phyloP scores from a whole-genome alignment of 2,113 vertebrate genomes.

The Fulica atra region DNA sequence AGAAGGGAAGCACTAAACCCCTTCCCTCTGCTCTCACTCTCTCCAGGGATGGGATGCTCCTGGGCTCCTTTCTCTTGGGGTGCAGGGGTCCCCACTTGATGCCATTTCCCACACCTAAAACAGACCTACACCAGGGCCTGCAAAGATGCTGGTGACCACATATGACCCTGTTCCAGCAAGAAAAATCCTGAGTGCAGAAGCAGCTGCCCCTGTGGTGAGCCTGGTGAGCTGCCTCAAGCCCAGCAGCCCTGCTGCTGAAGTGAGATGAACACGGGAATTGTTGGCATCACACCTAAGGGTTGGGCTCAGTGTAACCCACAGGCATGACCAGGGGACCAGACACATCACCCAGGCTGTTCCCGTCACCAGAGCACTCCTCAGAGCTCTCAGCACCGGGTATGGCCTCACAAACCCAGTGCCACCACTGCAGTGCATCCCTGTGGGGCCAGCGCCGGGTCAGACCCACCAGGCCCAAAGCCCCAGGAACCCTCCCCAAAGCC shows the following conservation, averaged over 20 bases:
- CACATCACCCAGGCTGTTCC: neutral
- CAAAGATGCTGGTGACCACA: neutral
- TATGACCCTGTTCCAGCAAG: neutral
- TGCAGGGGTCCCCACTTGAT: neutral
- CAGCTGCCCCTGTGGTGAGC: fast-evolving
- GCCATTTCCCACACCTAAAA: neutral
- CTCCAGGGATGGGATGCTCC: neutral
- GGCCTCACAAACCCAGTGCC: fast-evolving
- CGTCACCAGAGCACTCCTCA: fast-evolving
- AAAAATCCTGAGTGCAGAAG: neutral
- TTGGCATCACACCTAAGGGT: fast-evolving
- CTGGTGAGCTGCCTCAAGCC: too few relatives aligned
- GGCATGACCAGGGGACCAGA: fast-evolving
- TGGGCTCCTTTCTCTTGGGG: too few relatives aligned
- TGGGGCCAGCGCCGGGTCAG: fast-evolving
- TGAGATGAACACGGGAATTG: neutral
- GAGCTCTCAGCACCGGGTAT: too few relatives aligned
- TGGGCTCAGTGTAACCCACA: too few relatives aligned
- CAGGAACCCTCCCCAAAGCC: fast-evolving
- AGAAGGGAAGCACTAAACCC: too few relatives aligned
- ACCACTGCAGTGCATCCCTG: neutral
- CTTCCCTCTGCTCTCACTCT: too few relatives aligned
- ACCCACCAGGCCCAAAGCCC: fast-evolving
- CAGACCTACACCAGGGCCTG: neutral
- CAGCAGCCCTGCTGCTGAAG: neutral